These are phyloP conservation scores for Calameuta filiformis DNA, from an alignment of 2,888 invertebrate species.

Conservation along the genomic window DNA sequence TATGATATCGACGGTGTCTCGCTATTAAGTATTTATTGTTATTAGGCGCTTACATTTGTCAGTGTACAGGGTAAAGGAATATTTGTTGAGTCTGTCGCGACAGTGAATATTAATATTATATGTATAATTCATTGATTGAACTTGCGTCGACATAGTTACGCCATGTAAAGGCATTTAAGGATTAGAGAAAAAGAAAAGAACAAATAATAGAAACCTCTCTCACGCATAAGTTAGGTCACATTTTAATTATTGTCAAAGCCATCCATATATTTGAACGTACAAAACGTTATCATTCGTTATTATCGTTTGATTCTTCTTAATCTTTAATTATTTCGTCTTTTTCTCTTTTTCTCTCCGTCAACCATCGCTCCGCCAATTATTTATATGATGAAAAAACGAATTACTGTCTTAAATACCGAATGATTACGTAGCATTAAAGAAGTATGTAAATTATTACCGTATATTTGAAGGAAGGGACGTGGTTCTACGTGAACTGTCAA, in stretches of 20 bases:
- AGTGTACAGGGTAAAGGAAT: not conserved
- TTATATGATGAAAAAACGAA: not conserved
- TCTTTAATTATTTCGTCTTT: not conserved
- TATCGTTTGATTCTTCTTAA: not conserved
- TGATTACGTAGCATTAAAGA: too few relatives aligned
- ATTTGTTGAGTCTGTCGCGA: not conserved
- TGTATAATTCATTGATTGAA: not conserved
- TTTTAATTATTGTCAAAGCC: not conserved
- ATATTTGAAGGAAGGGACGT: not conserved
- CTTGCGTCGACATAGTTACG: not conserved
- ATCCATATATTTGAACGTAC: not conserved
- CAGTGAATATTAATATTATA: not conserved
- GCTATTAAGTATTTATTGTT: not conserved
- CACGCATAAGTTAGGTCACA: not conserved
- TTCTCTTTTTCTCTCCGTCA: not conserved
- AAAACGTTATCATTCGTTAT: not conserved
- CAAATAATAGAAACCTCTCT: not conserved
- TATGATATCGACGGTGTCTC: not conserved
- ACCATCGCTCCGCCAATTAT: not conserved
- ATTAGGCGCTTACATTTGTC: not conserved
- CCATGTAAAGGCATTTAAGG: not conserved
- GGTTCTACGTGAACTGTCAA: not conserved
- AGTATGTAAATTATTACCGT: not conserved
- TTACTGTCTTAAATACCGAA: not conserved
- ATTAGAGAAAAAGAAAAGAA: not conserved